phyloP scores from a whole-genome alignment of 1,140 invertebrate species.

The Monomorium pharaonis region DNA sequence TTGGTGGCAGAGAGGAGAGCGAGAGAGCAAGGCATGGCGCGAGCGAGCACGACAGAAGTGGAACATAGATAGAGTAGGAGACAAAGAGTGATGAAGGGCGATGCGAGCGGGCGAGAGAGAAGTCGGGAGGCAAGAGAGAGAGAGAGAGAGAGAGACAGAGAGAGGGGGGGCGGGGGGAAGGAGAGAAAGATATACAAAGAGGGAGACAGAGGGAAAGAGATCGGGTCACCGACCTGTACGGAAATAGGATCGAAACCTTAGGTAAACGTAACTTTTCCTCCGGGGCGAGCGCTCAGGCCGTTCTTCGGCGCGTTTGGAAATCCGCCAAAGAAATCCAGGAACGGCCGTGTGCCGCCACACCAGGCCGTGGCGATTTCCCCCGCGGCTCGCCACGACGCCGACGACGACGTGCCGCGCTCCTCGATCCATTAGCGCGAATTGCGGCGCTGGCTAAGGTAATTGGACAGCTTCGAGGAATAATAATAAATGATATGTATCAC shows the following conservation, averaged over 20 bases:
- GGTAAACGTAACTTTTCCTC: constrained; percentile 82
- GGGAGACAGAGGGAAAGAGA: constrained; percentile 52
- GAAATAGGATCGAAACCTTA: constrained; percentile 82
- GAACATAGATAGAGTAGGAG: constrained; percentile 41
- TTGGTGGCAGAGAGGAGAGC: not conserved
- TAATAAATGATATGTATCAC: constrained; percentile 72
- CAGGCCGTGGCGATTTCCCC: constrained; percentile 71
- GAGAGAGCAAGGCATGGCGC: not conserved
- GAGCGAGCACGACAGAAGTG: constrained; percentile 3
- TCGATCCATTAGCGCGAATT: constrained; percentile 74
- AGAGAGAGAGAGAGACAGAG: constrained; percentile 1
- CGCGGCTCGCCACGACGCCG: constrained; percentile 65
- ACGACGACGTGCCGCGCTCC: constrained; percentile 66
- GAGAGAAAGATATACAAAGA: not conserved
- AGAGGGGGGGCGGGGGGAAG: not conserved
- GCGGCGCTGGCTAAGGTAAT: constrained; percentile 69
- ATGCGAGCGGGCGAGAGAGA: constrained; percentile 20
- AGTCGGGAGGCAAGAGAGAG: no score
- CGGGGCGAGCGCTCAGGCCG: constrained; percentile 67
- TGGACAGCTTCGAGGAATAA: constrained; percentile 74
- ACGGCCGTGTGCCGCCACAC: constrained; percentile 62
- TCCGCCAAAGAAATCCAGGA: constrained; percentile 80
- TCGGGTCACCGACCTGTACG: constrained; percentile 79
- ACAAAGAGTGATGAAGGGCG: constrained; percentile 43
- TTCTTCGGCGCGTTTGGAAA: constrained; percentile 79